Evolutionary conservation across 2,888 invertebrate species (phyloP), one percentile per base, ranked within the genome.

Genomic region (Phytoseiulus persimilis): DNA sequence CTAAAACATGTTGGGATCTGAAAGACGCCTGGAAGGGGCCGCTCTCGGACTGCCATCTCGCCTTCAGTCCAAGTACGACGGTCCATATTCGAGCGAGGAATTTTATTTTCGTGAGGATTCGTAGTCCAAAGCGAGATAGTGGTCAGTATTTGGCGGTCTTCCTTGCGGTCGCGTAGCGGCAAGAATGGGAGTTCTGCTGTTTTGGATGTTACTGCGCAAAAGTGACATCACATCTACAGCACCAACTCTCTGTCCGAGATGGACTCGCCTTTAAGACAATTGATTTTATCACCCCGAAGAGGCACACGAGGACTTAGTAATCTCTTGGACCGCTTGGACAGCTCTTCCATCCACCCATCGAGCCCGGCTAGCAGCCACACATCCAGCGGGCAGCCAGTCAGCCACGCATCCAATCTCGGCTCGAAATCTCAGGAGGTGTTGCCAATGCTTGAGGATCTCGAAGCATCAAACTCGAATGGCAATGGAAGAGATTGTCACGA

Each of bases 251-350:
- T 46, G 6, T 65, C 65, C 65, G 28, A 28, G 65, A 65, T 2
- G 65, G 65, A 65, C 65, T 65, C 18, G 28, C 65, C 65, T 14
- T 65, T 65, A 28, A 65, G 65, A 65, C 65, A 65, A 65, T 65
- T 65, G 65, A 65, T 65, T 65, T 65, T 65, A 65, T 65, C 65
- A 23, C 28, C 1, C 28, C 65, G 65, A 65, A 65, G 65, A 65
- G 65, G 65, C 65, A 65, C 65, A 65, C 65, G 65, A 65, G 65
- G 65, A 65, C 65, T 65, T 65, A 65, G 65, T 65, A 65, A 65
- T 65, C 65, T 65, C 65, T 65, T 28, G 65, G 65, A 65, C 65
- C 18, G 18, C 65, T 65, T 65, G 65, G 65, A 65, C 65, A 65
- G 65, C 65, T 65, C 65, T 65, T 65, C 65, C 65, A 65, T 65